Percentiles rank a stretch among this genome's conserved stretches.
Conservation (phyloP, 2,797 vertebrate species). For the Tragopan temminckii region DNA sequence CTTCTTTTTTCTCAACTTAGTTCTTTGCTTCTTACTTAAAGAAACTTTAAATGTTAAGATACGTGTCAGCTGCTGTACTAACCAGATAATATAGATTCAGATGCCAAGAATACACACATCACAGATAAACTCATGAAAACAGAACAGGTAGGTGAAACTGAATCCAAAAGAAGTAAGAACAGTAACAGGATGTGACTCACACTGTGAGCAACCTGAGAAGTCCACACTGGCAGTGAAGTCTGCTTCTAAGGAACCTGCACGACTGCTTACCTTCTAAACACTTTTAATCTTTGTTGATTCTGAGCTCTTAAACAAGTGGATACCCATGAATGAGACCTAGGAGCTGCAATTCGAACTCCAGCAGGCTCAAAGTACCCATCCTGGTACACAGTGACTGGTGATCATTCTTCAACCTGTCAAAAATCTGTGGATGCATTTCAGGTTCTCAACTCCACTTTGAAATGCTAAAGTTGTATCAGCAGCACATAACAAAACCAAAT, state of each 20-base stretch:
- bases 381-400: neutral
- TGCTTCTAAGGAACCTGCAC: neutral
- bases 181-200: neutral
- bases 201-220: neutral
- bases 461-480: neutral
- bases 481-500: neutral
- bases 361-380: neutral
- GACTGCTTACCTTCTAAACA: neutral
- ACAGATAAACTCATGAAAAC: neutral
- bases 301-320: neutral
- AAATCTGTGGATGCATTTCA: neutral
- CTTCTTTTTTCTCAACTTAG: neutral
- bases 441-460: neutral
- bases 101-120: accelerated
- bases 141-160: neutral
- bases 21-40: neutral
- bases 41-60: neutral
- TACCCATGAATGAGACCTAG: neutral
- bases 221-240: neutral
- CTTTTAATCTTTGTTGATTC: neutral
- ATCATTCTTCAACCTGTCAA: neutral
- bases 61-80: neutral
- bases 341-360: neutral
- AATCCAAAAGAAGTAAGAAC: neutral
- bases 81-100: neutral